Percentiles rank a stretch among this genome's conserved stretches.
Evolutionary conservation across 2,797 vertebrate genomes (phyloP).

Genomic region (Epinephelus awoara): DNA sequence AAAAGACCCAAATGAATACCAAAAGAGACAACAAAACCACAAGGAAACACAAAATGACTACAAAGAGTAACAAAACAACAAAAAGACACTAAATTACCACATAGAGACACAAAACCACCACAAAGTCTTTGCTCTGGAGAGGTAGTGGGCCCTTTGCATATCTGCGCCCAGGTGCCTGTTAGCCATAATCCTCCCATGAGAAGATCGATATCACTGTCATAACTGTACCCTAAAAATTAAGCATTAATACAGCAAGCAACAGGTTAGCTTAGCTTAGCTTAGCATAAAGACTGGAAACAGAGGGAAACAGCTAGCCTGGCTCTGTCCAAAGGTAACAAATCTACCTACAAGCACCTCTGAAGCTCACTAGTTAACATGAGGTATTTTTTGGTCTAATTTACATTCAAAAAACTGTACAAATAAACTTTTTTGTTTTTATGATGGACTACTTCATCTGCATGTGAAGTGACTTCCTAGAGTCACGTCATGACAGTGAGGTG

Average conservation of each 20-base stretch:
- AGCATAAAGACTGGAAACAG: background rate
- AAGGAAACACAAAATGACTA: no score
- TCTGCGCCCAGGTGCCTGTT: no score
- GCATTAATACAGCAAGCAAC: background rate
- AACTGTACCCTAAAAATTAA: background rate
- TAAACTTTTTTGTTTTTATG: background rate
- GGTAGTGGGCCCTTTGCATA: no score
- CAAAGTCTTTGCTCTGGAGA: no score
- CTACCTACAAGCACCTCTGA: no score
- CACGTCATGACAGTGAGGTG: background rate
- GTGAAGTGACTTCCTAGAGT: background rate
- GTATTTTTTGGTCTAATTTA: background rate
- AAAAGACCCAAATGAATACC: no score
- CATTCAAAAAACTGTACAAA: background rate
- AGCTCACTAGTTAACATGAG: no score
- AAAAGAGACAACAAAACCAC: no score
- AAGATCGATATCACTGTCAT: background rate
- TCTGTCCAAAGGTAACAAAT: background rate
- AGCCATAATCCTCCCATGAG: background rate
- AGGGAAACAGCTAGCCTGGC: background rate
- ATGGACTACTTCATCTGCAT: background rate
- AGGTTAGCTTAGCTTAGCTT: slow-evolving; percentile 4
- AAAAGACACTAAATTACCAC: no score
- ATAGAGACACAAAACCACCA: no score
- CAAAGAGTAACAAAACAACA: no score